phyloP scores from a whole-genome alignment of 2,113 vertebrate genomes.

The Callithrix jacchus region DNA sequence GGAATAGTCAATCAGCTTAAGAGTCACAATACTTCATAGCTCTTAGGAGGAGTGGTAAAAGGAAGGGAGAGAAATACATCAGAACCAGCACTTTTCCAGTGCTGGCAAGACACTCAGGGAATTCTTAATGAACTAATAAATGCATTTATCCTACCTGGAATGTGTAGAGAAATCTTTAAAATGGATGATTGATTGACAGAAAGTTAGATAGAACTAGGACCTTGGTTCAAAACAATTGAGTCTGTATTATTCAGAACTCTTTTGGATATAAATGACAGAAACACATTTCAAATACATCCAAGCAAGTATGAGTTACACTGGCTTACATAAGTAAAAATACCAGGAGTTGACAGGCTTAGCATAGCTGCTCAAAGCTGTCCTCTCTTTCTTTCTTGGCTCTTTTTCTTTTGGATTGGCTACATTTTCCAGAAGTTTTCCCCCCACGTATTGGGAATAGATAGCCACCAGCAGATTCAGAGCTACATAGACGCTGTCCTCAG shows the following conservation, averaged over 20 bases:
- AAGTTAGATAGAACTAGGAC: neutral
- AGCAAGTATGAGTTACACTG: neutral
- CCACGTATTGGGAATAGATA: neutral
- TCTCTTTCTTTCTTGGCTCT: neutral
- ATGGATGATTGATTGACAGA: neutral
- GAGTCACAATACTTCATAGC: neutral
- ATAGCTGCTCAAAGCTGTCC: neutral
- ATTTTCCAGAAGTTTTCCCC: neutral
- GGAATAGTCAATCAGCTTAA: neutral
- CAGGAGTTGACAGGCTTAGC: neutral
- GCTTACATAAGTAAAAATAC: conserved; percentile 1
- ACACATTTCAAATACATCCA: neutral
- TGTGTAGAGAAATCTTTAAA: neutral
- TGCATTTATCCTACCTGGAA: neutral
- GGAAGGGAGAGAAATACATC: neutral
- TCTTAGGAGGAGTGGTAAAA: neutral
- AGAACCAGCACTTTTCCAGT: neutral
- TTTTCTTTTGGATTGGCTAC: neutral
- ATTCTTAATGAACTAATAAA: neutral
- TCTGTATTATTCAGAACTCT: neutral
- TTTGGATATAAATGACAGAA: conserved; percentile 7
- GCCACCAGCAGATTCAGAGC: neutral
- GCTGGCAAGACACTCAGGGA: neutral
- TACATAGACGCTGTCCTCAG: neutral
- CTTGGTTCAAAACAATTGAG: neutral